Percentiles rank a stretch among this genome's conserved stretches.
These are phyloP conservation scores for Propithecus perrieri DNA, from an alignment of 2,797 vertebrate species.

Conservation along the genomic window DNA sequence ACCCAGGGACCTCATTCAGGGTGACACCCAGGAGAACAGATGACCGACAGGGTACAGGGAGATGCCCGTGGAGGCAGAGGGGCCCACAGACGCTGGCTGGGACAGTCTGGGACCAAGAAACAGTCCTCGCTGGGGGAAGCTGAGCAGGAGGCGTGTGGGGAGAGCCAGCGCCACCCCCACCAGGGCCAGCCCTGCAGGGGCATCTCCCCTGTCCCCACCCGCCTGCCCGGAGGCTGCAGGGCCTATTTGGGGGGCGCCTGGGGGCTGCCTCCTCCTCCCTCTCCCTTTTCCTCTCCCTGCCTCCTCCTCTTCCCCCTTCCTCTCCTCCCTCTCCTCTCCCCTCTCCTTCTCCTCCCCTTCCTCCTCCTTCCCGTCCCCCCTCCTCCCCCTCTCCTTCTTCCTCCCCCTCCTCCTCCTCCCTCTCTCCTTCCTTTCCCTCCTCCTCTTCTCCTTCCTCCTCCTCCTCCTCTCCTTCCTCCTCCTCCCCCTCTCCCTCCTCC, in stretches of 20 bases:
- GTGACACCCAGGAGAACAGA: neutral
- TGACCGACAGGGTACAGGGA: rapidly evolving
- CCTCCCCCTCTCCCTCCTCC: rapidly evolving
- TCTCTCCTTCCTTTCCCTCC: rapidly evolving
- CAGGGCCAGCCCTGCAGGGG: neutral
- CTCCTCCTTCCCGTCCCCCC: no score
- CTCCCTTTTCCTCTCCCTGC: rapidly evolving
- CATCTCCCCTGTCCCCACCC: neutral
- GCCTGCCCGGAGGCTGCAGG: neutral
- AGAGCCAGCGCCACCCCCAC: no score
- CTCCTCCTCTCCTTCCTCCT: rapidly evolving
- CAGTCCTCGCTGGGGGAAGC: rapidly evolving
- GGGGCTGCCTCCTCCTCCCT: no score
- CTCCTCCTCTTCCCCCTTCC: no score
- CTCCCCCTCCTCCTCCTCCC: rapidly evolving
- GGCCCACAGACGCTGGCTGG: neutral
- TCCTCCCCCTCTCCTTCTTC: rapidly evolving
- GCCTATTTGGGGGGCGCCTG: neutral
- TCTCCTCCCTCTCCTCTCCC: rapidly evolving
- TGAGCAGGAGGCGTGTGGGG: neutral
- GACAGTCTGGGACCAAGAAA: neutral
- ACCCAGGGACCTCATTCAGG: neutral
- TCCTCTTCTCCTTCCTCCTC: rapidly evolving
- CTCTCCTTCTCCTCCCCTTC: rapidly evolving
- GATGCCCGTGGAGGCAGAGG: neutral